Evolutionary conservation across 2,797 vertebrate species (phyloP), one percentile per base, ranked within the genome.

Genomic region (Sphenodon punctatus): DNA sequence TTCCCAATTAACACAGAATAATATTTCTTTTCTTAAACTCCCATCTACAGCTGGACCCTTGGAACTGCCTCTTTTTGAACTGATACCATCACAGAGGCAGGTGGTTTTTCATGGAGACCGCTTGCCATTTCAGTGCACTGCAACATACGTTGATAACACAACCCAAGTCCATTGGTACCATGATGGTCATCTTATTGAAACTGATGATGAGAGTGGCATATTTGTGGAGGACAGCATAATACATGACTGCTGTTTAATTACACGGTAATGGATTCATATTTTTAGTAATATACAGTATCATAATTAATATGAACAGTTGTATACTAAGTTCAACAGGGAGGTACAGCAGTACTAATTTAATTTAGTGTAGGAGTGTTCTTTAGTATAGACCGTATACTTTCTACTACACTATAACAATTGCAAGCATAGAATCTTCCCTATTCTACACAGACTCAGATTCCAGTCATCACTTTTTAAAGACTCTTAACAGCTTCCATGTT

Each of bases 21-120:
- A 72, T 63, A 23, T 63, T 55, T 20, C 59, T 71, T 71, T 51
- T 42, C 65, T 69, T 41, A 34, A 63, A n/a, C 58, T 46, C 55
- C 53, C 36, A 74, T 49, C 72, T 89, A 65, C 91, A 98, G 98
- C 96, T 67, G 96, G 95, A 30, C 95, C 97, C 66, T 93, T 97
- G 93, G 97, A 98, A 82, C 93, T 98, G 64, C 97, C 97, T 58
- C 95, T 98, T 67, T 97, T 98, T 72, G 97, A 98, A 93, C 93
- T 98, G 83, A 98, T 98, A 80, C 98, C 98, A 4, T 98, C 97
- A n/a, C 97, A 97, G 75, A 96, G 96, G 53, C 98, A 98, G 64
- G 94, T 98, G 85, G 97, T 98, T 88, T 98, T 98, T 56, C 96
- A 92, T 1, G 98, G 98, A 10, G 98, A 98, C 87, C 96, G 97